Evolutionary conservation across 2,113 vertebrate genomes (phyloP), one percentile per base, ranked within the genome.

Genomic region (Peromyscus leucopus): DNA sequence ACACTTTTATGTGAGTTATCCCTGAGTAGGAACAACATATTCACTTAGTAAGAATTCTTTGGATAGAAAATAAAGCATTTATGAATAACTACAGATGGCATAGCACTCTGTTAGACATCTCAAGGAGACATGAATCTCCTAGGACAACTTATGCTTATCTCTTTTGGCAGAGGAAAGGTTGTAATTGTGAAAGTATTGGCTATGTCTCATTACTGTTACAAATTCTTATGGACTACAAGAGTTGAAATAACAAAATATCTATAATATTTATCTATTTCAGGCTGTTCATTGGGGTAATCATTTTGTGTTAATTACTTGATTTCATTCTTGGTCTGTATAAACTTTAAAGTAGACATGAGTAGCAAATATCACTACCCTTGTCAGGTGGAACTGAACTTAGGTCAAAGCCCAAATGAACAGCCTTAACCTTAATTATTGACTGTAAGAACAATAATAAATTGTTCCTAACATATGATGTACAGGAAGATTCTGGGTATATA

Each of bases 21-120:
- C 21, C 67, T 87, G 8, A 59, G 26, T 65, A 88, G 33, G 42
- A 83, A 21, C 55, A 19, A 71, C 28, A 26, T 22, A 33, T 67
- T 87, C 19, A 59, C 59, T 83, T 39, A 69, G 1, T 79, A 61
- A 46, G 22, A 71, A 88, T 71, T 93, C 42, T 59, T 75, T 84
- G 63, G 93, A 2, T 21, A 76, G 63, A 88, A 93, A 97, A 67
- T 69, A 76, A 72, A 94, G 16, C 63, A 84, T 87, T 84, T 87
- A 71, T 39, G 80, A 76, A 26, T 17, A 84, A 33, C 39, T 91
- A 24, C 26, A 69, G 46, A 90, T 59, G 79, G 63, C 6, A 6
- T 12, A 39, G 15, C 5, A 0, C 87, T 83, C 48, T 94, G 10
- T 63, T 74, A 65, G 63, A 76, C 2, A 5, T 51, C 78, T 46